Base-by-base conservation (phyloP, 2,888 invertebrate genomes). In the Leucania comma region DNA sequence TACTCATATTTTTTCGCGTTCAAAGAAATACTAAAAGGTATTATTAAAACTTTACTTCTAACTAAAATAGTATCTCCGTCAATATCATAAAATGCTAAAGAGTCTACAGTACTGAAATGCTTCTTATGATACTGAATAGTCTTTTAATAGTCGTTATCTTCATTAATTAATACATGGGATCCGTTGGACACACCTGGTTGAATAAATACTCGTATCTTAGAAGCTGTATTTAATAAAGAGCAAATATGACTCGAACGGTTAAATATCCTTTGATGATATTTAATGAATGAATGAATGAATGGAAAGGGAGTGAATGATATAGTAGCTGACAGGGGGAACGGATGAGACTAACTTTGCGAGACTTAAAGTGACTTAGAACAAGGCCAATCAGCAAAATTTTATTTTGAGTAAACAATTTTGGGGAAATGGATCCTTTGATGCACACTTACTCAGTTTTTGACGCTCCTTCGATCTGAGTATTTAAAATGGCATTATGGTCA, bases 101-200 rank as follows among this genome's bases (percentile, higher is more conserved):
- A 61, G 20, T 56, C 12, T 32, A 22, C 20, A 46, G 32, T 57
- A 63, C 42, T 42, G 20, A 57, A 51, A 51, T 14, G 22, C 56
- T 51, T 42, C 22, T 22, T 57, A 57, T 1, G 0, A 35, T 20
- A 46, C 26, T 22, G 8, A 65, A 46, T 26, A 3, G 20, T 29
- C 22, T 58, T 46, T 64, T 46, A 51, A 72, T 53, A 51, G 26
- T 65, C 14, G 22, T 58, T 65, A 65, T 46, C 65, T 22, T 0
- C 22, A 22, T 51, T 66, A 59, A 72, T 74, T 59, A 72, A 66
- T 59, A 59, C 51, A 48, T 12, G n/a, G 12, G 46, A 54, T 54
- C n/a, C 6, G 29, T 59, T 38, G 5, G 24, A 3, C 46, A 66
- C 72, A 72, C 72, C 75, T 59, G 75, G 66, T n/a, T 26, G 50